Evolutionary conservation across 2,888 invertebrate species (phyloP).

Genomic region (Coenonympha glycerion): DNA sequence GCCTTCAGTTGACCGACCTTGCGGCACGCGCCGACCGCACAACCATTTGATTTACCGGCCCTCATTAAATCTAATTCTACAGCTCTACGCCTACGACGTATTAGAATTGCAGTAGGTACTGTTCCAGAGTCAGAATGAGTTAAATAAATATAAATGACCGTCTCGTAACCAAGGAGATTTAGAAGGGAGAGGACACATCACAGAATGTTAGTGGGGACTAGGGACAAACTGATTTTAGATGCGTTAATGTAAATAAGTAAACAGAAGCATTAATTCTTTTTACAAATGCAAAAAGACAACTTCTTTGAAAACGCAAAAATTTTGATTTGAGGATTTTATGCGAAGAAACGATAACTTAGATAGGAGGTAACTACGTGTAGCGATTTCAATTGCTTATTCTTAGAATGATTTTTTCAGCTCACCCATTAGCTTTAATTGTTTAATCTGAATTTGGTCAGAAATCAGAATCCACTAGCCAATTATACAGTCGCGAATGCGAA

Average conservation of each 20-base stretch:
- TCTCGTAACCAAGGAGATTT: conserved; percentile 28
- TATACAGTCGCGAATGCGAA: conserved; percentile 40
- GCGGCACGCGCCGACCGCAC: conserved; percentile 66
- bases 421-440: conserved; percentile 10
- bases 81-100: conserved; percentile 37
- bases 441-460: conserved; percentile 24
- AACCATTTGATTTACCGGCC: conserved; percentile 57
- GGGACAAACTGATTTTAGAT: conserved; percentile 3
- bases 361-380: background rate
- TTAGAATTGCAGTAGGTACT: conserved; percentile 31
- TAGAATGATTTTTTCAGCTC: conserved; percentile 1
- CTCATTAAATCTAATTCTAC: conserved; percentile 49
- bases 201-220: conserved; percentile 30
- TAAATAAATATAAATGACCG: conserved; percentile 21
- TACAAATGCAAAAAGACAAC: no score
- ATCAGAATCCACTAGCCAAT: conserved; percentile 32
- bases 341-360: no score
- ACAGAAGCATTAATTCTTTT: no score
- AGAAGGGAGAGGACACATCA: no score
- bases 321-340: no score
- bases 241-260: no score
- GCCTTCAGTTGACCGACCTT: conserved; percentile 65
- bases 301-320: background rate
- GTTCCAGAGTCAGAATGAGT: conserved; percentile 24
- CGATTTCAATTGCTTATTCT: background rate